Base-by-base conservation (phyloP, 2,113 vertebrate species). In the Epinephelus cyanopodus region DNA sequence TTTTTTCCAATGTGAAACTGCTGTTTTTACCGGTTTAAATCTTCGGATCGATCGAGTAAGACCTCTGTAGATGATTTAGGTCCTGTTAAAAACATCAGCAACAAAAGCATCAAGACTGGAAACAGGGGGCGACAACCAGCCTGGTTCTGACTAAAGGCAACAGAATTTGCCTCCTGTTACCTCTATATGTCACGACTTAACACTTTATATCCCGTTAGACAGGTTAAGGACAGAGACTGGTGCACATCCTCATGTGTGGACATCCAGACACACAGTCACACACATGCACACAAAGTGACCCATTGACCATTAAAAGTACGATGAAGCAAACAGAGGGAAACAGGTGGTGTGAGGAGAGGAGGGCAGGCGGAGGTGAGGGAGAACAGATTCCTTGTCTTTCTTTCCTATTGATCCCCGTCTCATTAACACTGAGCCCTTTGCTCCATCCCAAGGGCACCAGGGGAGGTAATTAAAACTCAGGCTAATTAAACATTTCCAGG, bases 391-490 rank as follows among this genome's bases (percentile, higher is more conserved):
- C 65, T 87, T 87, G 75, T 89, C 84, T 80, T 81, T 84, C 85
- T 74, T 61, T 89, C 74, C 80, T 87, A 93, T 93, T 80, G 91
- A 95, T 93, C 92, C 83, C 72, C 23, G 84, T 81, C 89, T 93
- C 90, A 93, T 95, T 94, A 94, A 90, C 91, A 84, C 74, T 17
- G 66, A 86, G 92, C 74, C 90, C 87, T 87, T 86, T 77, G 82
- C 91, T 87, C 81, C 8, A 27, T 93, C 92, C 91, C 92, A 66
- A 76, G 87, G 90, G 92, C 85, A 80, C 70, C 74, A 45, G 75
- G 65, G 74, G 68, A 91, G 82, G 87, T 94, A 92, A 95, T 95
- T 95, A 95, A 94, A 90, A 86, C 82, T 58, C 6, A 8, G 80
- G 83, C 81, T 94, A 92, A 94, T 93, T 91, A 93, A 93, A 91